These are phyloP conservation scores for Criorhina ranunculi DNA, from an alignment of 2,888 invertebrate species.

Conservation along the genomic window DNA sequence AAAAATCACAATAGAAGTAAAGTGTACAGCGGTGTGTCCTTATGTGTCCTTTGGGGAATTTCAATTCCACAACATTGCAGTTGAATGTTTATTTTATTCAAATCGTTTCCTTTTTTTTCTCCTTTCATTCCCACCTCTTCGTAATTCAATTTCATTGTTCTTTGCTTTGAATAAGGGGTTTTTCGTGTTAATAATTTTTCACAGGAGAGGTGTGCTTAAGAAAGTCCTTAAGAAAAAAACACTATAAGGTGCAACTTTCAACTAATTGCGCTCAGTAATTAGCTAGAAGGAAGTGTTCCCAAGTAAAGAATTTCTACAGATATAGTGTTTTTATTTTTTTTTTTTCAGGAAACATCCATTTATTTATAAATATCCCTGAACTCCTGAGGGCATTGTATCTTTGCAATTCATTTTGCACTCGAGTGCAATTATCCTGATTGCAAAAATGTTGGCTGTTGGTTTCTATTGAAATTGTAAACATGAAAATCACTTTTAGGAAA, in stretches of 20 bases:
- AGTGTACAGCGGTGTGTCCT: conserved; percentile 50
- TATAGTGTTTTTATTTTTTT: background rate
- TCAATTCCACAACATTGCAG: conserved; percentile 74
- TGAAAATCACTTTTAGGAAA: conserved; percentile 32
- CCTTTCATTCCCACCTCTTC: conserved; percentile 5
- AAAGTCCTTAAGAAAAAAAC: conserved; percentile 14
- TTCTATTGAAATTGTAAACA: background rate
- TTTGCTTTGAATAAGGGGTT: conserved; percentile 15
- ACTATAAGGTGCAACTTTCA: conserved; percentile 42
- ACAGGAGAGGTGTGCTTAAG: conserved; percentile 24
- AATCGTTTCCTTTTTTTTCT: conserved; percentile 47
- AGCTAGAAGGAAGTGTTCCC: conserved; percentile 5
- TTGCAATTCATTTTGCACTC: conserved; percentile 40
- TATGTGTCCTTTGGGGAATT: conserved; percentile 73
- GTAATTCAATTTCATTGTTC: conserved; percentile 62
- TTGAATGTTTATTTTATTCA: conserved; percentile 76
- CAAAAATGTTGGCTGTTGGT: conserved; percentile 19
- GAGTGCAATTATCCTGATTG: conserved; percentile 62
- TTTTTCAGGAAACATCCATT: background rate
- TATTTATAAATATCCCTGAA: conserved; percentile 8
- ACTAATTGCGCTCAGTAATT: conserved; percentile 53
- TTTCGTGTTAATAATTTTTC: conserved; percentile 19
- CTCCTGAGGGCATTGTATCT: conserved; percentile 4
- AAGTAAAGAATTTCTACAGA: conserved; percentile 4
- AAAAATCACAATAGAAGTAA: conserved; percentile 33